Percentiles rank a stretch among this genome's conserved stretches.
These are phyloP conservation scores for Syrphus vitripennis DNA, from an alignment of 2,888 invertebrate genomes.

Conservation along the genomic window DNA sequence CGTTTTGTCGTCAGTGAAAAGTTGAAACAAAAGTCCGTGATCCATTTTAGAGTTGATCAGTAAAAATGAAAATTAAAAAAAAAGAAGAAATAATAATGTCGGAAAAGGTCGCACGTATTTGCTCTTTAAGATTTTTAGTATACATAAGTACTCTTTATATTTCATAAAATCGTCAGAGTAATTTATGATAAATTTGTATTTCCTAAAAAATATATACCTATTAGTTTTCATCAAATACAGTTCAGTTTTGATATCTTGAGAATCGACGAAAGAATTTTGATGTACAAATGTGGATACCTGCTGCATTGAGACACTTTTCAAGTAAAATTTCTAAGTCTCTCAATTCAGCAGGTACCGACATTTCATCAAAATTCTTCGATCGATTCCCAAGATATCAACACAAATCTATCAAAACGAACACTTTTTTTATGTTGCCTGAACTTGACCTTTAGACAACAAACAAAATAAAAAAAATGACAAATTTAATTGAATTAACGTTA, in stretches of 20 bases:
- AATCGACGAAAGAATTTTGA: too few species aligned
- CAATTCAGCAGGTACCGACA: too few species aligned
- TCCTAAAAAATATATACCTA: too few species aligned
- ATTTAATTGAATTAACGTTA: conserved; percentile 13
- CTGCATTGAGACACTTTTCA: too few species aligned
- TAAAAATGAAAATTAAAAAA: background rate
- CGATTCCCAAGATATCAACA: background rate
- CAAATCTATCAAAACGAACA: background rate
- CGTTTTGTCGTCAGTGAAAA: background rate
- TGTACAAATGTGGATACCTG: too few species aligned
- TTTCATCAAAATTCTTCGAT: background rate
- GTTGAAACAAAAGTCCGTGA: background rate
- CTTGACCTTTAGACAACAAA: background rate
- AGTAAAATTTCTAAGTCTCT: too few species aligned
- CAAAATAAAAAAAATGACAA: background rate
- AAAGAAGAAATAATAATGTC: too few species aligned
- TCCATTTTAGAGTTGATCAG: background rate
- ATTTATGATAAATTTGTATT: too few species aligned
- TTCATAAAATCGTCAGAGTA: background rate
- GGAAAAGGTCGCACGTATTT: background rate
- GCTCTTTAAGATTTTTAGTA: background rate
- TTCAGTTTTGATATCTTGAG: too few species aligned
- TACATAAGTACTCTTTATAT: background rate
- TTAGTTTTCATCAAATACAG: too few species aligned
- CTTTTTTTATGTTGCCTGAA: background rate